Conservation (phyloP, 2,797 vertebrate species). For the Eurystomus glaucurus region DNA sequence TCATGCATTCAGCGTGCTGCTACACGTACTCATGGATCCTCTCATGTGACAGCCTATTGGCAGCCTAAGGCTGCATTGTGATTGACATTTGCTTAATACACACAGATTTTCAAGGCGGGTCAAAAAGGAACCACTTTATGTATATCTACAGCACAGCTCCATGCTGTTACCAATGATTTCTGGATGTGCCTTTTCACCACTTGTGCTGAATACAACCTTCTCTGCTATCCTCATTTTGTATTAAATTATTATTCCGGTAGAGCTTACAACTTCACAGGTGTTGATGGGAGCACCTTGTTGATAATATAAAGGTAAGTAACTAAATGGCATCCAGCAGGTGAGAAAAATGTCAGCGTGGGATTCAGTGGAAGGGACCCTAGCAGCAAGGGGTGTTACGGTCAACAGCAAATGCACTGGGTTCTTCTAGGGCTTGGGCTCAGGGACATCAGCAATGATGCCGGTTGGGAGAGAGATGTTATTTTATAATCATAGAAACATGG, state of each 20-base stretch:
- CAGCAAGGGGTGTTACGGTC: neutral
- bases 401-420: neutral
- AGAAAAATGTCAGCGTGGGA: neutral
- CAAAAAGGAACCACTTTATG: neutral
- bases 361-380: neutral
- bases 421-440: neutral
- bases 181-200: neutral
- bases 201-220: accelerated
- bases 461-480: neutral
- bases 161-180: neutral
- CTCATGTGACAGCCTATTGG: neutral
- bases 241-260: neutral
- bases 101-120: neutral
- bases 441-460: neutral
- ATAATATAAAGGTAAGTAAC: neutral
- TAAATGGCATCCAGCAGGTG: neutral
- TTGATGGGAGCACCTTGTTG: neutral
- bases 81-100: neutral
- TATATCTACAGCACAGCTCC: neutral
- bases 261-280: neutral
- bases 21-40: neutral
- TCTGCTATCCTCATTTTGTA: neutral
- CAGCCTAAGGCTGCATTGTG: neutral
- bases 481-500: too few relatives aligned
- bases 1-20: neutral